Base-by-base conservation (phyloP, 2,797 vertebrate genomes). In the Phrynocephalus vlangalii region DNA sequence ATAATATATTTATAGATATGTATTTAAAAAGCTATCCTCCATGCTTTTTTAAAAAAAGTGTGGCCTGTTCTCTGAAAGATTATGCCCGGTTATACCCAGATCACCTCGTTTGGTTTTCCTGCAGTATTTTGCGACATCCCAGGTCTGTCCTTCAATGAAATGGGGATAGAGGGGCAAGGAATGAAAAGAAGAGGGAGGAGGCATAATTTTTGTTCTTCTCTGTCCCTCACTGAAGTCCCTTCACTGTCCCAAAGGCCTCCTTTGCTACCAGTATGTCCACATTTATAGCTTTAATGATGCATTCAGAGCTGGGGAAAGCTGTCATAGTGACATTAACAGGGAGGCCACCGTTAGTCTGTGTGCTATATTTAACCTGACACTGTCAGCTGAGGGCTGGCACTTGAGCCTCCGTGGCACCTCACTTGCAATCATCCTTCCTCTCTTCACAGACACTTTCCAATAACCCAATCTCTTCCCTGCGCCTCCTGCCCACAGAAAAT, bases 311-410 rank as follows among this genome's bases (percentile, higher is more conserved):
- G 90, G 81, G 84, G 86, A 88, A 93, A 95, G 90, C 92, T 91
- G 85, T 88, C 90, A 92, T 84, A 93, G 80, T 89, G 91, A 87
- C 89, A 88, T n/a, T 79, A 90, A 86, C 90, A 84, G 72, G 92
- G 86, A 91, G 92, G 88, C 84, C 86, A 87, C 33, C 82, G 84
- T 81, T 79, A 91, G 90, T 90, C 90, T 77, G 90, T 87, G 78
- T 80, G 48, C 94, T 94, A 93, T 94, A 95, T 96, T 94, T 95
- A 95, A 93, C 91, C 85, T 88, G 88, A 44, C 78, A 83, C 84
- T 90, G 78, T 85, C 88, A 90, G 26, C 90, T 52, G 38, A 83
- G 77, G 85, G 56, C 48, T 30, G 85, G 90, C 94, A 93, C 92
- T 94, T 94, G 89, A 92, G 88, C 71, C 71, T 75, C n/a, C 10